Base-by-base conservation (phyloP, 1,140 invertebrate species). In the Drosophila watanabei region DNA sequence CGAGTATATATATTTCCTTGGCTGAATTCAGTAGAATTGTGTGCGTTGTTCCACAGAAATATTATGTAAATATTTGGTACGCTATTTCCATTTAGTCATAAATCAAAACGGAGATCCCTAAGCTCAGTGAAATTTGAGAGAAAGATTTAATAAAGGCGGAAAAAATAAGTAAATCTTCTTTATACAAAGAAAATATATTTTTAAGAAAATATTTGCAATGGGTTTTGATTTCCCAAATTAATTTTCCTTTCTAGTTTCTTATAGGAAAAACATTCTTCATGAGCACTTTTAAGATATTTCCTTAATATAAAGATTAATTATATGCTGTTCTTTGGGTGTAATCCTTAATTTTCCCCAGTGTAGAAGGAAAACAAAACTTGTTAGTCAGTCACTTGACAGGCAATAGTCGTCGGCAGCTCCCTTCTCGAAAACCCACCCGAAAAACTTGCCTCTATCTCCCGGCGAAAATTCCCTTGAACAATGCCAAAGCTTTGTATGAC, bases 301-400 rank as follows among this genome's bases (percentile, higher is more conserved):
- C 16, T 10, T 43, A n/a, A 3, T 16, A n/a, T 18, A 43, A 2
- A 43, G 3, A 16, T n/a, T 43, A n/a, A n/a, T n/a, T 43, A 9
- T 9, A n/a, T n/a, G n/a, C n/a, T 43, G 8, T 9, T 43, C 16
- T 9, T 4, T 37, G 5, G 35, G 5, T 5, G 0, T 7, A n/a
- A 41, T n/a, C 6, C 7, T 20, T 46, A 28, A 28, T 46, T 32
- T 39, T 37, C 46, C 4, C 3, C 1, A 5, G 32, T 54, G 68
- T 33, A 13, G 8, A 32, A 70, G 57, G 68, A 63, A 76, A 83
- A 80, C 49, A 28, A 56, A 57, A 71, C 64, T 73, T 86, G 73
- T 88, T 83, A 87, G 75, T 75, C 82, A 85, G 79, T 63, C 72
- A 87, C 75, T 86, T 86, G 82, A 82, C 82, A 77, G 63, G 60